Conservation (phyloP, 2,113 vertebrate species). For the Urocitellus parryii region DNA sequence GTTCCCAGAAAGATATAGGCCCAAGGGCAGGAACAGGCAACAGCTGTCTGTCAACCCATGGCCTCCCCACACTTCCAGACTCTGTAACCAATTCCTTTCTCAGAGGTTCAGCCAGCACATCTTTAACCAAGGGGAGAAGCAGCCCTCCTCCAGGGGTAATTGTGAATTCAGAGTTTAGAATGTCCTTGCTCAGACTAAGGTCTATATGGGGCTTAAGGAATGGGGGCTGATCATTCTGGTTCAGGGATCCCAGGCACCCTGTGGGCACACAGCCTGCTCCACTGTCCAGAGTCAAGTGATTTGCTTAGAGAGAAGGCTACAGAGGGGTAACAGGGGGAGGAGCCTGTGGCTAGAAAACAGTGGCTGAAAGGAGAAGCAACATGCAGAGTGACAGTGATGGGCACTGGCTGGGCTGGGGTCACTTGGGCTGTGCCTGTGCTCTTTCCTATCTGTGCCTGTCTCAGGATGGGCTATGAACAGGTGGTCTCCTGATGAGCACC, state of each 20-base stretch:
- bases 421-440: background rate
- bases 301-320: background rate
- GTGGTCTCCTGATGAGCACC: background rate
- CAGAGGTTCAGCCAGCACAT: background rate
- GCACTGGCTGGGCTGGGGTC: background rate
- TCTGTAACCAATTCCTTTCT: fast-evolving
- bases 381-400: too few relatives aligned
- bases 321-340: background rate
- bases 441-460: too few relatives aligned
- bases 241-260: background rate
- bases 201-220: background rate
- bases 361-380: background rate
- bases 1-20: background rate
- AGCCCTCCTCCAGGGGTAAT: too few relatives aligned
- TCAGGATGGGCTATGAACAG: background rate
- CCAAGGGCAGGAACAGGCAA: too few relatives aligned
- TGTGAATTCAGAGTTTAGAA: background rate
- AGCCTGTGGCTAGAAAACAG: background rate
- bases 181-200: background rate
- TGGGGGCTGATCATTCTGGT: background rate
- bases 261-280: background rate
- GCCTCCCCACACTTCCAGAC: fast-evolving
- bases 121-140: background rate
- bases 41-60: fast-evolving
- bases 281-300: background rate